phyloP scores from a whole-genome alignment of 2,797 vertebrate species.

The Notolepis coatsorum region DNA sequence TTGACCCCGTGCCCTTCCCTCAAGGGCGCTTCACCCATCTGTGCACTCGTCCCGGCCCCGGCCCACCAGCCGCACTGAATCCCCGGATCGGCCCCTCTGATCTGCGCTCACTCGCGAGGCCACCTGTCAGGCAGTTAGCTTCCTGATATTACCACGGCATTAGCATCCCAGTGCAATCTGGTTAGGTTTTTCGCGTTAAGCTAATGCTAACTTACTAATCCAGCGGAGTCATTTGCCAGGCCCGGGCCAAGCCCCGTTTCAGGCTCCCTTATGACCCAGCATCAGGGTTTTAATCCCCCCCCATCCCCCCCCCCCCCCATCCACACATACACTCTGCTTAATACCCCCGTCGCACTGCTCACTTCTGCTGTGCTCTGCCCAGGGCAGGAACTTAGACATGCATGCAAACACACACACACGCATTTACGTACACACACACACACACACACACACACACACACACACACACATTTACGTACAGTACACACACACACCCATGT shows the following conservation, averaged over 20 bases:
- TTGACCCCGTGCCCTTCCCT: conserved; percentile 16
- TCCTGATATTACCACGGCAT: conserved; percentile 34
- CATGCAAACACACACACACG: conserved; percentile 35
- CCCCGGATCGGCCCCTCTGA: conserved; percentile 6
- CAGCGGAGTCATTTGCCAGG: conserved; percentile 54
- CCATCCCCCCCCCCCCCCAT: conserved; percentile 14
- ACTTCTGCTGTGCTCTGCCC: conserved; percentile 56
- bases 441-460: background rate
- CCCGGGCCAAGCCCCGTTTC: conserved; percentile 57
- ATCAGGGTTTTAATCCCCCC: conserved; percentile 66
- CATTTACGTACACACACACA: conserved; percentile 38
- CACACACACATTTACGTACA: background rate
- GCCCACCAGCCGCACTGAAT: conserved; percentile 14
- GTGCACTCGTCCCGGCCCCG: conserved; percentile 8
- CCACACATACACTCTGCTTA: conserved; percentile 51
- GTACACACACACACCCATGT: background rate
- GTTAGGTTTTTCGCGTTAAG: conserved; percentile 43
- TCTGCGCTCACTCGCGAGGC: background rate
- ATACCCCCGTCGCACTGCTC: conserved; percentile 64
- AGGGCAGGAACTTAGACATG: conserved; percentile 61
- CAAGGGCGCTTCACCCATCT: conserved; percentile 11
- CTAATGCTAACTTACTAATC: conserved; percentile 65
- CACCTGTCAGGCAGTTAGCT: conserved; percentile 11
- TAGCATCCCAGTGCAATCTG: conserved; percentile 25
- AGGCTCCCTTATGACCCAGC: background rate